Conservation (phyloP, 1,140 invertebrate genomes). For the Schlechtendalia chinensis region DNA sequence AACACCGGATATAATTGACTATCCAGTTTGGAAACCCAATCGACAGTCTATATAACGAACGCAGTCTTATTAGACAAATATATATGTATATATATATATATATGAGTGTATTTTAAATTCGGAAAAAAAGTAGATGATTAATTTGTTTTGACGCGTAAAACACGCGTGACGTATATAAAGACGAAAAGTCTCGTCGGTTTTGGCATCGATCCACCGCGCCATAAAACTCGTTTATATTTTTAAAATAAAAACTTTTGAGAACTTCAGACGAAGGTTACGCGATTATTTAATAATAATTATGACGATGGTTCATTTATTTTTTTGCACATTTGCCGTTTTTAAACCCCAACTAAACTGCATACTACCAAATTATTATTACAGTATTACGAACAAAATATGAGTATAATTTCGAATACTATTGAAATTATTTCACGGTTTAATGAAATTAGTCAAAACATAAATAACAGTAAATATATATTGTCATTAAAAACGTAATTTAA, state of each 20-base stretch:
- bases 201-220: constrained; percentile 25
- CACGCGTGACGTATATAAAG: constrained; percentile 18
- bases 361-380: not conserved
- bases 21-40: constrained; percentile 72
- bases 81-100: not conserved
- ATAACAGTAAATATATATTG: too few relatives aligned
- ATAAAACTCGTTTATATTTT: constrained; percentile 45
- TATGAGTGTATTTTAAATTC: not conserved
- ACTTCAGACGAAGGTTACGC: constrained; percentile 29
- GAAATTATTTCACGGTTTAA: too few relatives aligned
- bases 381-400: too few relatives aligned
- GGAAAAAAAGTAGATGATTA: constrained; percentile 22
- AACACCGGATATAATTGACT: constrained; percentile 76
- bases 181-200: not conserved
- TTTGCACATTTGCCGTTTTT: constrained; percentile 10
- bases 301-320: not conserved
- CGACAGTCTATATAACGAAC: constrained; percentile 65
- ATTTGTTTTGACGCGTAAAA: not conserved
- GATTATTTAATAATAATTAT: constrained; percentile 3
- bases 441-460: too few relatives aligned
- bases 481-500: too few relatives aligned
- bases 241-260: constrained; percentile 12
- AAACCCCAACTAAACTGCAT: not conserved
- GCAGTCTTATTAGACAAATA: not conserved
- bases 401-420: too few relatives aligned